Base-by-base conservation (phyloP, 2,888 invertebrate genomes). In the Brachyptera risi region DNA sequence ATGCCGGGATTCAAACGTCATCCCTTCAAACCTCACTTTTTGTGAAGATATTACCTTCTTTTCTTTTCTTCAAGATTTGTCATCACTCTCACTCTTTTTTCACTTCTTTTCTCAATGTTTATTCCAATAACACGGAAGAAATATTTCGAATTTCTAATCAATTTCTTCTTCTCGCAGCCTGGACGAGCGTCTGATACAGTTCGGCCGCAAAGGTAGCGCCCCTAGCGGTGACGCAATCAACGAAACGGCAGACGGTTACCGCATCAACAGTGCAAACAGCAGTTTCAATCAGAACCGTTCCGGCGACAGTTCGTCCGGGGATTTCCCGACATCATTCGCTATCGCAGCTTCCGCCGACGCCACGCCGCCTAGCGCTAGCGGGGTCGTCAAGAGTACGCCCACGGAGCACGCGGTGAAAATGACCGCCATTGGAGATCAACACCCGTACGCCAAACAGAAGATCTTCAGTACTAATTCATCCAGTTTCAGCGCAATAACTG, bases 161-260 rank as follows among this genome's bases (percentile, higher is more conserved):
- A n/a, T n/a, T 38, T 3, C 56, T 40, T 38, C 54, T 15, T 42
- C 60, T 65, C 65, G 17, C 71, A 84, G 84, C 49, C 74, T 87
- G 71, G 86, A 86, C 68, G 86, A 87, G 71, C 82, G 80, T 50
- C 72, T 84, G 47, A 81, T 85, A 26, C 72, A 78, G 23, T 75
- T 73, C 56, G 72, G 72, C 54, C 67, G 67, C 60, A 56, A 70
- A 37, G 60, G 66, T 60, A 21, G 67, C 63, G 9, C 71, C 26
- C n/a, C n/a, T n/a, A 63, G 65, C 2, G 66, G 60, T 23, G 63
- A 62, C 44, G 64, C 63, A 63, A 65, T 65, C 42, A 64, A 64
- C 58, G 67, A 49, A 19, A 50, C 44, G 17, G 58, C 37, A 1
- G 60, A 44, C 24, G 44, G 24, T 61, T 54, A 40, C 63, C 60